Conservation (phyloP, 30 jellyfish, hydroid and myxozoan genomes). For the Mastigias papua region DNA sequence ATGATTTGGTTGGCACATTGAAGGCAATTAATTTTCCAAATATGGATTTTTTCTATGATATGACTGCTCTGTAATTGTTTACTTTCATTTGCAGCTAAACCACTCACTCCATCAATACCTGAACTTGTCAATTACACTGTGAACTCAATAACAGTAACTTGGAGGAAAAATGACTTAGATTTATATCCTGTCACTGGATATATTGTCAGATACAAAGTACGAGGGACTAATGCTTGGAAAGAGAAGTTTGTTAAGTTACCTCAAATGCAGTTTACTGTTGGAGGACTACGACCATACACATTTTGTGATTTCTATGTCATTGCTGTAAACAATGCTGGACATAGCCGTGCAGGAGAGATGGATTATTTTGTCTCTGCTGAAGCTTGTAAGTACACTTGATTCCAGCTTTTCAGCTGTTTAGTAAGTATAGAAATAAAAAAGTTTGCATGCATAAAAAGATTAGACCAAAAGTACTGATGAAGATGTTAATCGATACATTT, state of each 20-base stretch:
- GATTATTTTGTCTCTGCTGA: slow-evolving; percentile 46
- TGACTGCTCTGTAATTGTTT: too few relatives aligned
- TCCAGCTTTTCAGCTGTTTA: too few relatives aligned
- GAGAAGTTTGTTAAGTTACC: slow-evolving; percentile 41
- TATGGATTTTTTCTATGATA: too few relatives aligned
- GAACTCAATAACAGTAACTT: slow-evolving; percentile 65
- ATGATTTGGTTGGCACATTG: too few relatives aligned
- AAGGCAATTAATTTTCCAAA: too few relatives aligned
- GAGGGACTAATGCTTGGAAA: slow-evolving; percentile 56
- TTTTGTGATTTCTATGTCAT: slow-evolving; percentile 67
- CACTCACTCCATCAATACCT: slow-evolving; percentile 71
- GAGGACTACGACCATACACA: slow-evolving; percentile 55
- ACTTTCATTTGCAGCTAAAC: slow-evolving; percentile 47
- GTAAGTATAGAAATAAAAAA: too few relatives aligned
- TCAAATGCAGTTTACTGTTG: slow-evolving; percentile 36
- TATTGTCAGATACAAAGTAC: slow-evolving; percentile 48
- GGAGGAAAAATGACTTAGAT: slow-evolving; percentile 47
- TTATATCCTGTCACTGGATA: slow-evolving; percentile 53
- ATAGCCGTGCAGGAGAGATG: slow-evolving; percentile 57
- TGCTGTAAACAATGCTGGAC: slow-evolving; percentile 63
- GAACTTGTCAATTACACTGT: slow-evolving; percentile 24
- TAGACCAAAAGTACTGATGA: too few relatives aligned
- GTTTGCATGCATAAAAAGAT: too few relatives aligned
- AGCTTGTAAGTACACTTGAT: slow-evolving; percentile 46
- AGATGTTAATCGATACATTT: too few relatives aligned